Percentiles rank a stretch among this genome's conserved stretches.
phyloP scores from a whole-genome alignment of 2,888 invertebrate genomes.

The Chloroclysta siterata region DNA sequence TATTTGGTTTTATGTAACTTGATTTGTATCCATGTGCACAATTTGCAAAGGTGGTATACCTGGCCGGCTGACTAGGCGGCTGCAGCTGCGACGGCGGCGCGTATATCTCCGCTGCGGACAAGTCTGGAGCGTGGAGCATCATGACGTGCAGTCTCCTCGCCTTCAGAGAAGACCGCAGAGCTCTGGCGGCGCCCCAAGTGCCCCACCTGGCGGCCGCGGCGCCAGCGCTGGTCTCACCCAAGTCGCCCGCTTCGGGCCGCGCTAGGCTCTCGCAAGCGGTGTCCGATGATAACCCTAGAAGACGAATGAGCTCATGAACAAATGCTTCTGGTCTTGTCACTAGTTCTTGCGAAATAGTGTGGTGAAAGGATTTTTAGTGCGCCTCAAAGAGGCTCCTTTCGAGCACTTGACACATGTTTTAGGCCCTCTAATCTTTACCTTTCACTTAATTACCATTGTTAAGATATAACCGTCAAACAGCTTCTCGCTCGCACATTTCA shows the following conservation, averaged over 20 bases:
- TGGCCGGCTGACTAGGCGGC: slow-evolving; percentile 73
- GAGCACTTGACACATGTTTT: too few species aligned
- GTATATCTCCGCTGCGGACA: slow-evolving; percentile 87
- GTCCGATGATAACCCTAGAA: slow-evolving; percentile 75
- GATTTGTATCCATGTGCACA: too few species aligned
- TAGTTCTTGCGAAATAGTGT: too few species aligned
- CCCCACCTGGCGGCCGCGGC: slow-evolving; percentile 88
- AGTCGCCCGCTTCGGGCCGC: slow-evolving; percentile 52
- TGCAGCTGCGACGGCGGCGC: slow-evolving; percentile 84
- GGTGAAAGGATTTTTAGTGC: too few species aligned
- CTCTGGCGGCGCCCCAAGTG: slow-evolving; percentile 91
- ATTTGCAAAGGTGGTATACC: slow-evolving; percentile 49
- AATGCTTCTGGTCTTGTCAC: too few species aligned
- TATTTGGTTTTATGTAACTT: too few species aligned
- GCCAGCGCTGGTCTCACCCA: slow-evolving; percentile 67
- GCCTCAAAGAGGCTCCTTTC: too few species aligned
- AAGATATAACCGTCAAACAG: too few species aligned
- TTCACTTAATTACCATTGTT: too few species aligned
- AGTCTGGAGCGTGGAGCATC: slow-evolving; percentile 89
- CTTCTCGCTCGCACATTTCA: too few species aligned
- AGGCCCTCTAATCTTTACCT: too few species aligned
- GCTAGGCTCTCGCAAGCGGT: slow-evolving; percentile 74
- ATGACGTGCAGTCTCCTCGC: slow-evolving; percentile 90
- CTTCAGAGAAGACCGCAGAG: slow-evolving; percentile 88
- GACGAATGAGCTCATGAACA: not conserved